A percentile compares a stretch with the other conserved stretches of the same genome.
phyloP scores from a whole-genome alignment of 2,888 invertebrate genomes.

The Cataglyphis cursor region DNA sequence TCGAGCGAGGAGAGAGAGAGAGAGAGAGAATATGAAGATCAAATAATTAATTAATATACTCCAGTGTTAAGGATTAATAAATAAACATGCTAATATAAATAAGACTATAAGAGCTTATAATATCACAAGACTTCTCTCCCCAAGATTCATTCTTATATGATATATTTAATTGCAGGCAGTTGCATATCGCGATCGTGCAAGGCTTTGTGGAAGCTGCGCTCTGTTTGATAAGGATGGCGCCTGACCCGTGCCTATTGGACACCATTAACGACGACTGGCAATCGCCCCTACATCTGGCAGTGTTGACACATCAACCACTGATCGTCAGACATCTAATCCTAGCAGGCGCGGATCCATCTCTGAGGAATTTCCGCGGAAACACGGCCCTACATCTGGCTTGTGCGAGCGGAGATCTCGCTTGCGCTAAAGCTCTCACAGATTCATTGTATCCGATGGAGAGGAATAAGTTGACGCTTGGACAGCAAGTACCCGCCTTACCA shows the following conservation, averaged over 20 bases:
- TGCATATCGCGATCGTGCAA: constrained; percentile 95
- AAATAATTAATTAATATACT: neutral
- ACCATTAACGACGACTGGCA: constrained; percentile 93
- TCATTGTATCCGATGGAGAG: constrained; percentile 88
- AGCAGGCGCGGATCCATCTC: constrained; percentile 91
- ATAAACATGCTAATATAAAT: neutral
- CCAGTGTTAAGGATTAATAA: neutral
- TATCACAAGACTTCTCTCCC: neutral
- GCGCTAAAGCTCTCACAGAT: constrained; percentile 92
- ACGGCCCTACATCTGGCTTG: constrained; percentile 96
- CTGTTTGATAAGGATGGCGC: constrained; percentile 92
- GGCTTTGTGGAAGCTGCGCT: constrained; percentile 91
- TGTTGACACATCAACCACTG: constrained; percentile 91
- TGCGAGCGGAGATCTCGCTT: constrained; percentile 90
- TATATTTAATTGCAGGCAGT: constrained; percentile 88
- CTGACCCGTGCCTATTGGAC: constrained; percentile 92
- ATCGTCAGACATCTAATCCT: constrained; percentile 93
- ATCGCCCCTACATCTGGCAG: constrained; percentile 95
- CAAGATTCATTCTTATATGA: neutral
- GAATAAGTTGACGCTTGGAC: constrained; percentile 79
- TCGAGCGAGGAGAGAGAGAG: neutral
- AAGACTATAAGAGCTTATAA: neutral
- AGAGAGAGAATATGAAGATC: neutral
- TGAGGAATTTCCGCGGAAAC: constrained; percentile 92
- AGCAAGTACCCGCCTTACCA: constrained; percentile 87